phyloP scores from a whole-genome alignment of 2,113 vertebrate species.

The Dolichallabes microphthalmus region DNA sequence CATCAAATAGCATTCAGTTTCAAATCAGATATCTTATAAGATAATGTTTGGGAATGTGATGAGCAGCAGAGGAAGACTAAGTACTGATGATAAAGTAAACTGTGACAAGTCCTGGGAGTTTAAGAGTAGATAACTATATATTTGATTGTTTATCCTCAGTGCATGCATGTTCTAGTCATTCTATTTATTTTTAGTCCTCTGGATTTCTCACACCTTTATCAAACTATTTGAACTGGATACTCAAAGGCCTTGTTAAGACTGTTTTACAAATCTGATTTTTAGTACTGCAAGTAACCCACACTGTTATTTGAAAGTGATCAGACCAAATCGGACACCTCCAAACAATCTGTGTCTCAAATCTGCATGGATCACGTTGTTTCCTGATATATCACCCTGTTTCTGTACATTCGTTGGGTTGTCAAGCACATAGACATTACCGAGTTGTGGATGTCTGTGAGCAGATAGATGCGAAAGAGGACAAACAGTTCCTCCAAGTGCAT shows the following conservation, averaged over 20 bases:
- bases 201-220: neutral
- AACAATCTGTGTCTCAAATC: too few relatives aligned
- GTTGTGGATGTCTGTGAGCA: neutral
- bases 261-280: too few relatives aligned
- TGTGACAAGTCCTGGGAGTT: neutral
- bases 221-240: neutral
- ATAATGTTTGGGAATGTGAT: conserved; percentile 19
- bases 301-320: too few relatives aligned
- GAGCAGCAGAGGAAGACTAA: neutral
- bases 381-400: too few relatives aligned
- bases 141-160: neutral
- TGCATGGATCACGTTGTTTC: too few relatives aligned
- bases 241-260: neutral
- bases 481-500: neutral
- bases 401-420: neutral
- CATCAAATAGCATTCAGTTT: conserved; percentile 1
- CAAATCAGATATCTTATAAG: conserved; percentile 5
- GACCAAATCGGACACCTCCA: too few relatives aligned
- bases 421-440: neutral
- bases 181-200: neutral
- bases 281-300: too few relatives aligned
- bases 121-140: neutral
- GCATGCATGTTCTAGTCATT: neutral
- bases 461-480: neutral
- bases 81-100: neutral